Evolutionary conservation across 2,797 vertebrate genomes (phyloP).

Genomic region (Pempheris klunzingeri): DNA sequence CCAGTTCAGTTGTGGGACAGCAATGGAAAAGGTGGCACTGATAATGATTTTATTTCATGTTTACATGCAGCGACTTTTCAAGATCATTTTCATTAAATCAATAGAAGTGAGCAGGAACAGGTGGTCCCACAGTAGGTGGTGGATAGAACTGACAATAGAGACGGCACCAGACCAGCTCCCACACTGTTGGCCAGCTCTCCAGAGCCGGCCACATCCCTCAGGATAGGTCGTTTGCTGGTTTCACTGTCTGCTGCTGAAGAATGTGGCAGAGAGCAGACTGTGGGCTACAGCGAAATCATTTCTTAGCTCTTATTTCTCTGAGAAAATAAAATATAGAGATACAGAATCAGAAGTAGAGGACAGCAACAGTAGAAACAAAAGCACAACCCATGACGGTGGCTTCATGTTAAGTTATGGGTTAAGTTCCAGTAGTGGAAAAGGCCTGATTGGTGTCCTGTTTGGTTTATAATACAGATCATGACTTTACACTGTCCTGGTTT

Average conservation of each 20-base stretch:
- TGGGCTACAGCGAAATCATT: neutral
- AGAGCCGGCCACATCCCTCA: neutral
- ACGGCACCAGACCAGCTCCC: neutral
- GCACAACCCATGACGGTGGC: neutral
- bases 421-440: too few relatives aligned
- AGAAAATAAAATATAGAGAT: neutral
- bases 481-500: neutral
- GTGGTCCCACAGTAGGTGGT: neutral
- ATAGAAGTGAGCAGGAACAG: neutral
- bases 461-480: neutral
- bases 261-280: neutral
- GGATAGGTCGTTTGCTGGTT: too few relatives aligned
- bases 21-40: neutral
- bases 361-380: neutral
- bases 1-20: neutral
- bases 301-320: neutral
- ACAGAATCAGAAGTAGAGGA: too few relatives aligned
- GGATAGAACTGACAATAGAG: neutral
- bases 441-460: neutral
- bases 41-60: neutral
- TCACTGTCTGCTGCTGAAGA: slow-evolving; percentile 4
- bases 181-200: neutral
- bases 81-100: neutral
- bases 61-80: neutral
- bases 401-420: neutral